Conservation (phyloP, 2,797 vertebrate genomes). For the Dryobates pubescens region DNA sequence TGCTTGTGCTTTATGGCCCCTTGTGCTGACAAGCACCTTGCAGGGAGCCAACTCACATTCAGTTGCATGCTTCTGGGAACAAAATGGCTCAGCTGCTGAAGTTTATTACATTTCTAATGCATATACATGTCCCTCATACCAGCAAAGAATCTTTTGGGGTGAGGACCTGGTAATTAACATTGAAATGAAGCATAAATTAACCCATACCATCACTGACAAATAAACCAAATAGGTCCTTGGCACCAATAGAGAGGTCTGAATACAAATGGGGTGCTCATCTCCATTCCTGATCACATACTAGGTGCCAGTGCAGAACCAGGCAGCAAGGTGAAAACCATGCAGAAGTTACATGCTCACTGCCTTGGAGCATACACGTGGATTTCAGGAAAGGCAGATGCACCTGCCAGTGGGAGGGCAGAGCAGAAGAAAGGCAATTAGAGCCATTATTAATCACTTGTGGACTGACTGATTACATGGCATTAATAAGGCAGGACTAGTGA, state of each 20-base stretch:
- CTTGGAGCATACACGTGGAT: accelerated
- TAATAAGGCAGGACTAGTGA: background rate
- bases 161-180: background rate
- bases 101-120: background rate
- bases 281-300: accelerated
- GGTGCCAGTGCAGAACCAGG: background rate
- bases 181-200: background rate
- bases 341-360: accelerated
- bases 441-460: background rate
- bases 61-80: background rate
- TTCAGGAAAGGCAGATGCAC: background rate
- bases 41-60: background rate
- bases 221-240: background rate
- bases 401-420: background rate
- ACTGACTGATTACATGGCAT: background rate
- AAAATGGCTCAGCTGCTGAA: background rate
- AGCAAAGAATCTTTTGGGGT: background rate
- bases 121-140: background rate
- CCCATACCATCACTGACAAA: background rate
- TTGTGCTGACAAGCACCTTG: accelerated
- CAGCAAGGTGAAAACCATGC: accelerated
- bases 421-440: background rate
- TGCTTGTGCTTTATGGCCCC: background rate
- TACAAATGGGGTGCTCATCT: background rate
- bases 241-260: background rate